Percentiles rank a stretch among this genome's conserved stretches.
Conservation (phyloP, 2,888 invertebrate genomes). For the Cheiracanthium punctorium region DNA sequence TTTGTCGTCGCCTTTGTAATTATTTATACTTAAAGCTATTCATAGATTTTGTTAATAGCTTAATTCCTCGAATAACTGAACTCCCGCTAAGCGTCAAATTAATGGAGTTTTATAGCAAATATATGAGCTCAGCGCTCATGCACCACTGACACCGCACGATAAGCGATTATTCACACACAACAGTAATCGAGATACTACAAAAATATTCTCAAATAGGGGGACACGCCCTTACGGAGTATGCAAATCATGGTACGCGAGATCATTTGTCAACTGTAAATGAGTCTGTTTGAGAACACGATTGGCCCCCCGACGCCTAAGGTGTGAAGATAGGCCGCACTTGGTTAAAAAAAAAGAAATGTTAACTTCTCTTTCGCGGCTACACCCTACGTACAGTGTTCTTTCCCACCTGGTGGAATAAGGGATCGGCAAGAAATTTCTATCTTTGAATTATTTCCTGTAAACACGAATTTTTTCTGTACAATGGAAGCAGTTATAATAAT, state of each 20-base stretch:
- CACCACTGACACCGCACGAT: background rate
- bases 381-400: constrained; percentile 3
- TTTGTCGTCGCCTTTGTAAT: no score
- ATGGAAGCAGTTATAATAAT: no score
- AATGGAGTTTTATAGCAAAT: background rate
- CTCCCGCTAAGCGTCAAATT: background rate
- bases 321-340: constrained; percentile 30
- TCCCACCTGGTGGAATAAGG: background rate
- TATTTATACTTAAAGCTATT: background rate
- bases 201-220: constrained; percentile 40
- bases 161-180: constrained; percentile 45
- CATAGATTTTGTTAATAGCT: background rate
- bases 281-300: constrained; percentile 39
- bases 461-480: no score
- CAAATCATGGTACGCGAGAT: constrained; percentile 41
- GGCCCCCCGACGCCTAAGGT: constrained; percentile 47
- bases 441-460: no score
- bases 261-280: constrained; percentile 55
- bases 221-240: constrained; percentile 55
- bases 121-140: background rate
- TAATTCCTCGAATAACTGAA: background rate
- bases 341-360: constrained; percentile 24
- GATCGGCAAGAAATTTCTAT: constrained; percentile 6
- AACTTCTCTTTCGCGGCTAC: background rate
- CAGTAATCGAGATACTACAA: constrained; percentile 42